These are phyloP conservation scores for Trachelus stipa DNA, from an alignment of 2,888 invertebrate species.

Conservation along the genomic window DNA sequence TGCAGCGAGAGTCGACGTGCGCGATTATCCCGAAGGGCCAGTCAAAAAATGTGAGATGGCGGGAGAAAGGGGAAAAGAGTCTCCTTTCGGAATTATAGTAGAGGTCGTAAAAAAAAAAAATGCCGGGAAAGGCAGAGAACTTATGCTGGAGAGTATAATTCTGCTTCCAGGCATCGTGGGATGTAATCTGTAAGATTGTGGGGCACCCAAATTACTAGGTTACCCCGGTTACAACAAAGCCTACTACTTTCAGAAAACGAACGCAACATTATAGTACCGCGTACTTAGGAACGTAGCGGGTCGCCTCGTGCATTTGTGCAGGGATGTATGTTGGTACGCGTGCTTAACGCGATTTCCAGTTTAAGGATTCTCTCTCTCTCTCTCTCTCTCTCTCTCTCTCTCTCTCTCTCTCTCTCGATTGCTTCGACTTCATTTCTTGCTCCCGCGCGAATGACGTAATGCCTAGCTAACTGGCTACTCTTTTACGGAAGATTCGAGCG, in stretches of 20 bases:
- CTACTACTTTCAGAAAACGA: constrained; percentile 43
- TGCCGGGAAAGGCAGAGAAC: not conserved
- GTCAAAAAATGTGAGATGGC: not conserved
- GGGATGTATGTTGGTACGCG: not conserved
- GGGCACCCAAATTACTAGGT: constrained; percentile 23
- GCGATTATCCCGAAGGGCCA: not conserved
- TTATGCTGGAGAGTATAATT: not conserved
- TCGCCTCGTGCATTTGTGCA: not conserved
- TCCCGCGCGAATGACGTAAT: not conserved
- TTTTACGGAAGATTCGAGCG: not conserved
- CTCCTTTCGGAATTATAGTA: not conserved
- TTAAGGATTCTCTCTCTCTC: constrained; percentile 10
- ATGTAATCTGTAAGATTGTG: constrained; percentile 24
- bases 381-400: constrained; percentile 1
- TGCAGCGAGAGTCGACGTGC: not conserved
- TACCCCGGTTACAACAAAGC: constrained; percentile 20
- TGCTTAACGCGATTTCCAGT: constrained; percentile 10
- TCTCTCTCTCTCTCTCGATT: not conserved
- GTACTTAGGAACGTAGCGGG: too few species aligned
- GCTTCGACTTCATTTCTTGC: not conserved
- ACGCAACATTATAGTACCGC: constrained; percentile 38
- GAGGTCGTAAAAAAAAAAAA: not conserved
- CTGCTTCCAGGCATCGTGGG: constrained; percentile 7
- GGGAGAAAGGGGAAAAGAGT: not conserved
- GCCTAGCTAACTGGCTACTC: not conserved